Evolutionary conservation across 2,113 vertebrate species (phyloP).

Genomic region (Beaufortia kweichowensis): DNA sequence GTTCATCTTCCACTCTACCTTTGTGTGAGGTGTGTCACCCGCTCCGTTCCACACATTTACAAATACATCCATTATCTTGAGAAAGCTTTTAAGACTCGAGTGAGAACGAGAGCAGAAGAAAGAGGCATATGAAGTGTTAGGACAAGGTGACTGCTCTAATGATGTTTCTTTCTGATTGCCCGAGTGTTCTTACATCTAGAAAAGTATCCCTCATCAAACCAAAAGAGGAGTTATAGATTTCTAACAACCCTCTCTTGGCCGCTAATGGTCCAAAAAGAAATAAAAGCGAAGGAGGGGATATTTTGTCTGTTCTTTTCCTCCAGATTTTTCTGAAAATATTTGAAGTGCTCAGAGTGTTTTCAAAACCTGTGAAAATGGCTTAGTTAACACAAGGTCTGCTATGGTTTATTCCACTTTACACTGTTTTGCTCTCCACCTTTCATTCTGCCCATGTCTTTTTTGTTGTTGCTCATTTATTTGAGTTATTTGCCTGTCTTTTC

Average conservation of each 20-base stretch:
- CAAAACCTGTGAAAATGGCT: constrained; percentile 22
- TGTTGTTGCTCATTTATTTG: neutral
- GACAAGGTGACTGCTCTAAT: constrained; percentile 44
- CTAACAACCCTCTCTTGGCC: constrained; percentile 44
- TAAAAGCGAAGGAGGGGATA: neutral
- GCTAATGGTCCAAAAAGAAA: constrained; percentile 49
- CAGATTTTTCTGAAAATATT: constrained; percentile 35
- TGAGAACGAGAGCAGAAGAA: constrained; percentile 12
- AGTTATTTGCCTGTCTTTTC: neutral
- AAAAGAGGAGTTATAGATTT: constrained; percentile 49
- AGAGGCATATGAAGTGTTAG: constrained; percentile 25
- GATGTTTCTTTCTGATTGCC: constrained; percentile 45
- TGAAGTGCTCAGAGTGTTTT: constrained; percentile 38
- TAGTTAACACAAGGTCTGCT: constrained; percentile 36
- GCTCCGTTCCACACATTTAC: constrained; percentile 27
- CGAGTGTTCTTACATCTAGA: constrained; percentile 30
- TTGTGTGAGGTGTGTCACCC: constrained; percentile 27
- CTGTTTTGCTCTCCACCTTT: neutral
- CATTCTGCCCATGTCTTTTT: constrained; percentile 15
- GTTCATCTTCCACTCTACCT: constrained; percentile 10
- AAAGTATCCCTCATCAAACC: constrained; percentile 44
- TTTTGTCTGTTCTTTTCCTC: constrained; percentile 22
- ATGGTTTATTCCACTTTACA: neutral
- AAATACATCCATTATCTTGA: constrained; percentile 24
- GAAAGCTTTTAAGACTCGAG: constrained; percentile 35